Conservation (phyloP, 2,113 vertebrate genomes). For the Gorsachius goisagi region DNA sequence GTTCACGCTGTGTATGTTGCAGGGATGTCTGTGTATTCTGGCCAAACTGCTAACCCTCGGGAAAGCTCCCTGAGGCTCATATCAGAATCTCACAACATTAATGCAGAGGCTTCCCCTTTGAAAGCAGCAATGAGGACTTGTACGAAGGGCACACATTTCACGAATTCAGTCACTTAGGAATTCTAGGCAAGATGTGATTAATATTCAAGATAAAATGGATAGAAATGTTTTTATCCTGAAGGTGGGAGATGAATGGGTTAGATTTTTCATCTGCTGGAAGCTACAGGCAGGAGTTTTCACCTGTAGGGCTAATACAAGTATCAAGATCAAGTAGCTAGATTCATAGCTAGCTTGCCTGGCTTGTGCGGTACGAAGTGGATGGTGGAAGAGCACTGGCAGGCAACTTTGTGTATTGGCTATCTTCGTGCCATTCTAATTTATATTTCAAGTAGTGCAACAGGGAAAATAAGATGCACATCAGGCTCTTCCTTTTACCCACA, state of each 20-base stretch:
- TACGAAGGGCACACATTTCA: neutral
- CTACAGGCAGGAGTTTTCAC: neutral
- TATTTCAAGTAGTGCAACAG: neutral
- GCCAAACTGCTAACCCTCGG: neutral
- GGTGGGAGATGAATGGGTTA: neutral
- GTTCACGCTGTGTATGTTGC: neutral
- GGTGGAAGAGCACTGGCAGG: neutral
- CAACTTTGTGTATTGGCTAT: neutral
- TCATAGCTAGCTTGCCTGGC: neutral
- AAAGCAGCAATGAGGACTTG: neutral
- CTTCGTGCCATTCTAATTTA: neutral
- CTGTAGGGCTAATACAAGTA: neutral
- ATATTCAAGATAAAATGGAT: conserved; percentile 23
- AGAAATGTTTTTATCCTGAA: conserved; percentile 11
- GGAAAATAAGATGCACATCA: neutral
- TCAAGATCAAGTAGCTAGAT: neutral
- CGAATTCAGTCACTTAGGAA: neutral
- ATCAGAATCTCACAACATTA: neutral
- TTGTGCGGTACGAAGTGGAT: neutral
- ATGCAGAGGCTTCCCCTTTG: neutral
- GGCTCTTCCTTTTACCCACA: neutral
- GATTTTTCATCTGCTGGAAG: conserved; percentile 14
- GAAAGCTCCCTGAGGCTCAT: neutral
- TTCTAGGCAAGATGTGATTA: neutral
- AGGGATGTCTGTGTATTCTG: neutral